Percentiles rank a stretch among this genome's conserved stretches.
phyloP scores from a whole-genome alignment of 2,113 vertebrate species.

The Atherinomorus stipes region DNA sequence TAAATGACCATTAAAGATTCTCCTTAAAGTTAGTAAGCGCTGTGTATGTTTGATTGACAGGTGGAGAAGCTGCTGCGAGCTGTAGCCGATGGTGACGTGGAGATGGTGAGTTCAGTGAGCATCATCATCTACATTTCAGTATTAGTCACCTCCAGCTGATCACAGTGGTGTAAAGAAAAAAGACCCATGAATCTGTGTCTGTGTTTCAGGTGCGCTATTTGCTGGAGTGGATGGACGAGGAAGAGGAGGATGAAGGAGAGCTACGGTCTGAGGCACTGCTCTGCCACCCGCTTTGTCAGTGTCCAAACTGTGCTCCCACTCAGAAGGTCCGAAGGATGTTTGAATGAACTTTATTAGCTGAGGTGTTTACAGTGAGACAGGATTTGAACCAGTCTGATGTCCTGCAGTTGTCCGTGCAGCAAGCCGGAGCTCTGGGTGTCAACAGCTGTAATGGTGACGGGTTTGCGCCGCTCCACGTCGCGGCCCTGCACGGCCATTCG shows the following conservation, averaged over 20 bases:
- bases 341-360: neutral
- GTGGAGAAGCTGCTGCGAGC: conserved; percentile 96
- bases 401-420: conserved; percentile 74
- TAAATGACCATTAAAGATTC: too few relatives aligned
- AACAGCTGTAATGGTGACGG: conserved; percentile 88
- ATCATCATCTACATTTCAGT: too few relatives aligned
- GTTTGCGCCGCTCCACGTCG: conserved; percentile 88
- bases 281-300: conserved; percentile 96
- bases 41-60: conserved; percentile 75
- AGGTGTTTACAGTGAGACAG: neutral
- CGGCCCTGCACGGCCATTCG: conserved; percentile 87
- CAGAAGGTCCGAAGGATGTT: conserved; percentile 86
- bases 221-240: conserved; percentile 92
- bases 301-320: conserved; percentile 87
- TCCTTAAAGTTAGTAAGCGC: too few relatives aligned
- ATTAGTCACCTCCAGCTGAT: too few relatives aligned
- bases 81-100: conserved; percentile 92
- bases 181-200: neutral
- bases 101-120: conserved; percentile 89
- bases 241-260: conserved; percentile 82
- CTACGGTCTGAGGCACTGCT: conserved; percentile 74
- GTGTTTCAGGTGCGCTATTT: conserved; percentile 92
- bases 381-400: neutral
- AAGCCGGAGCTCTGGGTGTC: conserved; percentile 84
- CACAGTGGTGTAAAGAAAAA: too few relatives aligned